Conservation (phyloP, 2,888 invertebrate genomes). For the Hoplodrina ambigua region DNA sequence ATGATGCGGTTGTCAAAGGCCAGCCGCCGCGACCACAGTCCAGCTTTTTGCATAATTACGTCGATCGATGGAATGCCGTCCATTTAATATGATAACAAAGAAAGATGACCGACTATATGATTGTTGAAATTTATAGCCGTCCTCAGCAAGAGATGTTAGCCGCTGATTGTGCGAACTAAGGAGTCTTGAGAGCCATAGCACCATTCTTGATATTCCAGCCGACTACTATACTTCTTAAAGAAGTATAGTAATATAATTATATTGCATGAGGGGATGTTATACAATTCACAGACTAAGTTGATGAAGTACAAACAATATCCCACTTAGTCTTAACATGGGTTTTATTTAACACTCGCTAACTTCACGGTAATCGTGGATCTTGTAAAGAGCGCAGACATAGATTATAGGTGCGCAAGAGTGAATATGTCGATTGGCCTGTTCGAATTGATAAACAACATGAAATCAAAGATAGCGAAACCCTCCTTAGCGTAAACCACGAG, state of each 20-base stretch:
- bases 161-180: slow-evolving; percentile 76
- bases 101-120: slow-evolving; percentile 86
- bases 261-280: slow-evolving; percentile 14
- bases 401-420: slow-evolving; percentile 75
- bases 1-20: slow-evolving; percentile 88
- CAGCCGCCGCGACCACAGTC: slow-evolving; percentile 85
- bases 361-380: slow-evolving; percentile 72
- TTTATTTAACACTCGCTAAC: slow-evolving; percentile 50
- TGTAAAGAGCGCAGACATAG: slow-evolving; percentile 78
- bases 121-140: slow-evolving; percentile 64
- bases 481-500: slow-evolving; percentile 82
- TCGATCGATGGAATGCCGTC: slow-evolving; percentile 85
- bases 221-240: slow-evolving; percentile 28
- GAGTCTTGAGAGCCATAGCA: slow-evolving; percentile 52
- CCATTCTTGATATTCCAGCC: slow-evolving; percentile 47
- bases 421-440: slow-evolving; percentile 84
- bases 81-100: slow-evolving; percentile 89
- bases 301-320: slow-evolving; percentile 23
- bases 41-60: slow-evolving; percentile 90
- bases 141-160: slow-evolving; percentile 82
- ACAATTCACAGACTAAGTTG: slow-evolving; percentile 13
- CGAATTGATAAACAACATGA: slow-evolving; percentile 87
- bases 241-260: slow-evolving; percentile 26
- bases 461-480: slow-evolving; percentile 84
- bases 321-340: slow-evolving; percentile 45